These are phyloP conservation scores for Tragelaphus imberbis DNA, from an alignment of 2,113 vertebrate genomes.

Conservation along the genomic window DNA sequence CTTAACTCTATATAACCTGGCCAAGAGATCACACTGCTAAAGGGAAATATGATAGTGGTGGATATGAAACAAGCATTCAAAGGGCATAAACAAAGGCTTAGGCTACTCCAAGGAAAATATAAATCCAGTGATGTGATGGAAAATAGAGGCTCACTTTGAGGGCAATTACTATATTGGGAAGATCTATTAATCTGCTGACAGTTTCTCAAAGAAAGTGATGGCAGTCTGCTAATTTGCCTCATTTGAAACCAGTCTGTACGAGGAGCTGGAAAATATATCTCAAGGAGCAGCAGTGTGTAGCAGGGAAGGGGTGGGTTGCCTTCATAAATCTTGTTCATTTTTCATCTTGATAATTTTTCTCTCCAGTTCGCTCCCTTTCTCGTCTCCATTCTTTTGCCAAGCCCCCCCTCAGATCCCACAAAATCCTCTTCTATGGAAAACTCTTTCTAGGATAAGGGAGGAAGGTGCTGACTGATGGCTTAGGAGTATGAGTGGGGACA, in stretches of 20 bases:
- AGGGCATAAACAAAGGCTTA: slow-evolving; percentile 63
- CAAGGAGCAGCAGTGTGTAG: neutral
- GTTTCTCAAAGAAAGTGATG: slow-evolving; percentile 59
- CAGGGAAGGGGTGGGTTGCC: neutral
- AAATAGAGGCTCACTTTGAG: slow-evolving; percentile 52
- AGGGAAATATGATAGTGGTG: slow-evolving; percentile 48
- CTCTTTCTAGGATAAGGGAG: neutral
- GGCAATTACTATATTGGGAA: slow-evolving; percentile 56
- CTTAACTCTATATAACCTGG: slow-evolving; percentile 45
- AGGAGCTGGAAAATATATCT: slow-evolving; percentile 64
- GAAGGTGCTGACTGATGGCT: neutral
- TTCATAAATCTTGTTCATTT: slow-evolving; percentile 60
- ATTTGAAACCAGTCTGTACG: slow-evolving; percentile 18
- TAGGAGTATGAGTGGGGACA: neutral
- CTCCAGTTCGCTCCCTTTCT: slow-evolving; percentile 33
- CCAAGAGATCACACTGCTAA: slow-evolving; percentile 19
- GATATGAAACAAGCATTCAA: slow-evolving; percentile 35
- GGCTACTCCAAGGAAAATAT: slow-evolving; percentile 50
- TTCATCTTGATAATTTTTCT: slow-evolving; percentile 58
- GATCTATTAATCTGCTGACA: slow-evolving; percentile 68
- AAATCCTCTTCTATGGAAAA: slow-evolving; percentile 26
- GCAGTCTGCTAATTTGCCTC: slow-evolving; percentile 59
- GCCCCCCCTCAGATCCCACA: neutral
- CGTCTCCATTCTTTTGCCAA: slow-evolving; percentile 42
- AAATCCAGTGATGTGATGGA: slow-evolving; percentile 69